Evolutionary conservation across 2,797 vertebrate species (phyloP).

Genomic region (Pseudochromis fuscus): DNA sequence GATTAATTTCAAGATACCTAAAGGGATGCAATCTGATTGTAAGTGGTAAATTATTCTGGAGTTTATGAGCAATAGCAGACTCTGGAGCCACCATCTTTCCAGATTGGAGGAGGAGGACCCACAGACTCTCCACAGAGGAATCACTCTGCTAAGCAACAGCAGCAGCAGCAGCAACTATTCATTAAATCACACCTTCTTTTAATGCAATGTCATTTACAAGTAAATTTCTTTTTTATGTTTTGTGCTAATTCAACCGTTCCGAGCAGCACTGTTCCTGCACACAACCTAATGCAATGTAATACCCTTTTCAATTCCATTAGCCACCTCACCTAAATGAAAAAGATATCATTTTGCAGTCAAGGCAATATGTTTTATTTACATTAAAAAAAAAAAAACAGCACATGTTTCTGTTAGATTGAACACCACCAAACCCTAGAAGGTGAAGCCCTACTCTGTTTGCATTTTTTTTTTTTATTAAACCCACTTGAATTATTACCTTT

Average conservation of each 20-base stretch:
- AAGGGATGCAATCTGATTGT: not conserved
- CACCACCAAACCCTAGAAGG: not conserved
- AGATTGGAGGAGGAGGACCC: not conserved
- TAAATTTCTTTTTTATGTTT: conserved; percentile 8
- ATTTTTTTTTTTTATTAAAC: conserved; percentile 12
- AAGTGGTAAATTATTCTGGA: not conserved
- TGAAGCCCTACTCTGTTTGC: not conserved
- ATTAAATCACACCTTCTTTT: conserved; percentile 15
- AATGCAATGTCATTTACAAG: conserved; percentile 12
- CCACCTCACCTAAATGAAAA: not conserved
- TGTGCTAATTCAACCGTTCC: conserved; percentile 10
- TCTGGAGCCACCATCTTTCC: not conserved
- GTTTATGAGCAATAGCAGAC: not conserved
- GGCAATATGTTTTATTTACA: not conserved
- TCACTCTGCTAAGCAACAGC: not conserved
- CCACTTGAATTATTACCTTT: conserved; percentile 40
- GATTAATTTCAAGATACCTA: too few species aligned
- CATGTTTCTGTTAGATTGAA: not conserved
- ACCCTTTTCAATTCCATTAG: conserved; percentile 1
- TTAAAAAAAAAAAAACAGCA: not conserved
- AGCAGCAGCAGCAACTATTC: not conserved
- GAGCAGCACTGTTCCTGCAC: not conserved
- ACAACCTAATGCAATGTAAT: not conserved
- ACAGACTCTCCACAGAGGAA: not conserved
- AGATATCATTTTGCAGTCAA: not conserved